phyloP scores from a whole-genome alignment of 2,113 vertebrate species.

The Lepus americanus region DNA sequence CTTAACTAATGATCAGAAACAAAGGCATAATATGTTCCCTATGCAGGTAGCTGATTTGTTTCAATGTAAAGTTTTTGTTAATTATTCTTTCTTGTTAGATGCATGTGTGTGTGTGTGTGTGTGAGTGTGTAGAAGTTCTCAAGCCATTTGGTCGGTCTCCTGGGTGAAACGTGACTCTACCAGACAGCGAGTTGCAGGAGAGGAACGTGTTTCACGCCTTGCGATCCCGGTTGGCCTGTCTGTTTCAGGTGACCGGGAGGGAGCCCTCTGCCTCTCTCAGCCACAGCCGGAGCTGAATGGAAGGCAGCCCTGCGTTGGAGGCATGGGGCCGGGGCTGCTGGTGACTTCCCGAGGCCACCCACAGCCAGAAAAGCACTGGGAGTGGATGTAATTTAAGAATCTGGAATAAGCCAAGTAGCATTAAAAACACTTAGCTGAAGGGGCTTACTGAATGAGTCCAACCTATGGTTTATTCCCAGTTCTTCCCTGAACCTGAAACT shows the following conservation, averaged over 20 bases:
- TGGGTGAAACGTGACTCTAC: constrained; percentile 21
- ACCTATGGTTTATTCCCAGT: constrained; percentile 23
- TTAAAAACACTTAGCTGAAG: constrained; percentile 72
- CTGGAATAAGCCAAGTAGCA: constrained; percentile 64
- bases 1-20: background rate
- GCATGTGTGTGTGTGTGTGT: background rate
- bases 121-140: background rate
- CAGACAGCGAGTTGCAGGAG: background rate
- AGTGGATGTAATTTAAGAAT: constrained; percentile 76
- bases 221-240: constrained; percentile 30
- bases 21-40: background rate
- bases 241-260: background rate
- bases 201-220: constrained; percentile 27
- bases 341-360: constrained; percentile 76
- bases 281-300: background rate
- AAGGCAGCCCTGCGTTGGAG: background rate
- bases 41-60: background rate
- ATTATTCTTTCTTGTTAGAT: background rate
- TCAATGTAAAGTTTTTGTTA: background rate
- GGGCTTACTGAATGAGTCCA: constrained; percentile 47
- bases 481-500: constrained; percentile 38
- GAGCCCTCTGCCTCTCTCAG: background rate
- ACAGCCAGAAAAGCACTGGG: constrained; percentile 67
- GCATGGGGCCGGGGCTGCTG: background rate
- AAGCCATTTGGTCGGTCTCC: background rate